Evolutionary conservation across 2,888 invertebrate genomes (phyloP), one percentile per base, ranked within the genome.

Genomic region (Andrena fulva): DNA sequence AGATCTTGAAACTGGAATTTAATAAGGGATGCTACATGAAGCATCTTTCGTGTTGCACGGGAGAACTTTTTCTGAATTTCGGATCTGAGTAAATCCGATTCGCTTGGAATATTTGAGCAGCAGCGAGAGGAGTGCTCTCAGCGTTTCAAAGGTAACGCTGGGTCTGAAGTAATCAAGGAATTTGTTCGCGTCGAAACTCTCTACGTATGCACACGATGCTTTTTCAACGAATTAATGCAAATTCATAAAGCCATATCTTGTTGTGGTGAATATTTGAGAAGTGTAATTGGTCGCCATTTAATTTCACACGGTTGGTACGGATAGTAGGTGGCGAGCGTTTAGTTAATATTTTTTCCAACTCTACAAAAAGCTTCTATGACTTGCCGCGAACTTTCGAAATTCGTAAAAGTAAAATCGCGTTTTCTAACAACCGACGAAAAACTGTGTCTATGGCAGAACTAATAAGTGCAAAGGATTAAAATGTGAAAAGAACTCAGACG

Each of bases 21-120:
- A 73, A 73, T 73, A 64, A 73, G 42, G 54, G 52, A 20, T 20
- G 64, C 63, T 63, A 8, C 56, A 35, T 56, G n/a, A 29, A 24
- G 54, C 27, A 54, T 24, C 27, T 54, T 27, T 12, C 54, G 10
- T 24, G 54, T 24, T 20, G n/a, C 20, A 10, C 8, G 24, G 4
- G 54, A 24, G 27, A 24, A 10, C 54, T 24, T 10, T 54, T 54
- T 54, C 24, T 54, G 54, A 70, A 70, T 64, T 42, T 54, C 63
- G 24, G 31, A 20, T 64, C 29, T 42, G 50, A 59, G 59, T 62
- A 80, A 82, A 82, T 82, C 70, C 73, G 70, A 82, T 80, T 80
- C 82, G 52, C 76, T 60, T 60, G 62, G 42, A 48, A 69, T 54
- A 69, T 73, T 33, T 54, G 54, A 64, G 66, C 66, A n/a, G 60